phyloP scores from a whole-genome alignment of 92 coral and sea anemone species.

The Epizoanthus ramosus region DNA sequence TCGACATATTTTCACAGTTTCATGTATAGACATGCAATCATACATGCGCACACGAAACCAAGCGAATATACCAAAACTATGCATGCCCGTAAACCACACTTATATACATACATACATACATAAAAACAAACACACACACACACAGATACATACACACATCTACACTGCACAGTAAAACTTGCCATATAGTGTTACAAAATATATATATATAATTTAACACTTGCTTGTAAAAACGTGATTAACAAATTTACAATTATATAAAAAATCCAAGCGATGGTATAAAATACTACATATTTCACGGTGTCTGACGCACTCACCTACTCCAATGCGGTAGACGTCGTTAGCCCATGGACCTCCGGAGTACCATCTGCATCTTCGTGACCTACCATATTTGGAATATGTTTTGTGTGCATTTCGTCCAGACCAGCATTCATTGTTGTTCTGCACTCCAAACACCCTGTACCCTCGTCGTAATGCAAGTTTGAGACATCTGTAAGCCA shows the following conservation, averaged over 20 bases:
- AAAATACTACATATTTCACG: not conserved
- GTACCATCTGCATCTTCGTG: conserved; percentile 1
- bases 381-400: conserved; percentile 4
- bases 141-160: too few relatives aligned
- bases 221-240: too few relatives aligned
- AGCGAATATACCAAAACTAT: too few relatives aligned
- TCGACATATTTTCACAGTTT: too few relatives aligned
- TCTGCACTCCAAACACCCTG: conserved; percentile 17
- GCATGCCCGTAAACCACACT: too few relatives aligned
- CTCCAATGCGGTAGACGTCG: conserved; percentile 13
- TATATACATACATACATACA: too few relatives aligned
- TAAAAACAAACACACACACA: too few relatives aligned
- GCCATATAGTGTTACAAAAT: too few relatives aligned
- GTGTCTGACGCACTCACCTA: not conserved
- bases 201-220: too few relatives aligned
- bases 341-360: not conserved
- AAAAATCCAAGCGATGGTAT: not conserved
- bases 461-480: not conserved
- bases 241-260: not conserved
- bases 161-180: too few relatives aligned
- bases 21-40: too few relatives aligned
- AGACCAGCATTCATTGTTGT: conserved; percentile 4
- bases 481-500: not conserved
- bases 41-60: too few relatives aligned
- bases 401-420: not conserved